Evolutionary conservation across 2,888 invertebrate genomes (phyloP).

Genomic region (Podotricha telesiphe): DNA sequence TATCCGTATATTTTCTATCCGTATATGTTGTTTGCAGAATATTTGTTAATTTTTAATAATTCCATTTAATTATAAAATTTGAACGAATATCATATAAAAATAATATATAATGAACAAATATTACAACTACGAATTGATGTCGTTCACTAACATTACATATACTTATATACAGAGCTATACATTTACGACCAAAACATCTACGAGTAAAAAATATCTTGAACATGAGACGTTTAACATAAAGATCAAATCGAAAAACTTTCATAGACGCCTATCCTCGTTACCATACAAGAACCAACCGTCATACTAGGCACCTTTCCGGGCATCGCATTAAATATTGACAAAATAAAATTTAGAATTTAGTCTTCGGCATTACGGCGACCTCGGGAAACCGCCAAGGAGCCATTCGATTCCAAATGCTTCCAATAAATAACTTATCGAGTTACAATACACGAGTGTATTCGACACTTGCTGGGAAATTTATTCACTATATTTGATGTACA

Average conservation of each 20-base stretch:
- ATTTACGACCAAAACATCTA: not conserved
- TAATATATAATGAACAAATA: no score
- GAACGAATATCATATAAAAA: no score
- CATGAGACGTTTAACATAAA: constrained; percentile 4
- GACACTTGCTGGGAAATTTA: constrained; percentile 55
- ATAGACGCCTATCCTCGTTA: not conserved
- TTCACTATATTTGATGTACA: constrained; percentile 45
- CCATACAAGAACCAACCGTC: not conserved
- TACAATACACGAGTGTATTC: constrained; percentile 72
- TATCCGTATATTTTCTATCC: no score
- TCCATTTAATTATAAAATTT: no score
- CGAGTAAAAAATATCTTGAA: not conserved
- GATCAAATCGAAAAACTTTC: constrained; percentile 8
- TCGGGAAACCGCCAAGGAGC: constrained; percentile 70
- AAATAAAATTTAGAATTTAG: constrained; percentile 81
- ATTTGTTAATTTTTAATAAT: no score
- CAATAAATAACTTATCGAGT: constrained; percentile 83
- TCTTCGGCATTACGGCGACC: constrained; percentile 71
- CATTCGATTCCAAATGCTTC: constrained; percentile 76
- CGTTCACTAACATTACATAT: no score
- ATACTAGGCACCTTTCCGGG: constrained; percentile 46
- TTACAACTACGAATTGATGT: no score
- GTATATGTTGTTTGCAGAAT: no score
- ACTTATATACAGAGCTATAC: not conserved
- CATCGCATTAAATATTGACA: constrained; percentile 82